These are phyloP conservation scores for Cotesia typhae DNA, from an alignment of 1,140 invertebrate species.

Conservation along the genomic window DNA sequence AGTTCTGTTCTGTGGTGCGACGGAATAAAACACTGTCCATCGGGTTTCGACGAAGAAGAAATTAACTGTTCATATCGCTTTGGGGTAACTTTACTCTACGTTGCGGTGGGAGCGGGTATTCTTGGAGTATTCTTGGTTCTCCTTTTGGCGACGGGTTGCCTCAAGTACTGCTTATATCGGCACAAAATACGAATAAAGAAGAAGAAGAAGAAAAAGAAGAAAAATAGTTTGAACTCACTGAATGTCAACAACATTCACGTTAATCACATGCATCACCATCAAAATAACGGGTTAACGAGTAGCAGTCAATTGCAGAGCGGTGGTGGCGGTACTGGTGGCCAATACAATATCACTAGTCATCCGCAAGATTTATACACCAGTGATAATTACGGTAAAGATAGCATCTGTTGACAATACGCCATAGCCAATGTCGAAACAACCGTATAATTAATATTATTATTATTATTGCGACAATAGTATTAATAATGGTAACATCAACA, in stretches of 20 bases:
- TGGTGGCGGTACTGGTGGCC: slow-evolving; percentile 46
- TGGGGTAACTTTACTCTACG: slow-evolving; percentile 73
- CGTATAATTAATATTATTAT: slow-evolving; percentile 60
- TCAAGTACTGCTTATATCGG: slow-evolving; percentile 70
- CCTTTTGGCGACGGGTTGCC: slow-evolving; percentile 71
- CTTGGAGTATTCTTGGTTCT: slow-evolving; percentile 66
- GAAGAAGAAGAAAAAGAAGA: slow-evolving; percentile 61
- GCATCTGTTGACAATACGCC: slow-evolving; percentile 77
- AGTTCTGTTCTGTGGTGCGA: slow-evolving; percentile 79
- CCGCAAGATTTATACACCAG: slow-evolving; percentile 66
- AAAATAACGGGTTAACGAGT: slow-evolving; percentile 58
- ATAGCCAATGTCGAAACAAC: slow-evolving; percentile 72
- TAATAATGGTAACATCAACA: too few species aligned
- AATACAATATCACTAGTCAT: slow-evolving; percentile 62
- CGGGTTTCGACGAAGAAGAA: slow-evolving; percentile 77
- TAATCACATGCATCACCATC: slow-evolving; percentile 56
- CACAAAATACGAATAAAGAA: slow-evolving; percentile 72
- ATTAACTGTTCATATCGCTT: slow-evolving; percentile 76
- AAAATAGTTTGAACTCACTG: slow-evolving; percentile 65
- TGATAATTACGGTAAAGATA: slow-evolving; percentile 75
- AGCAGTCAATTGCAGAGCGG: slow-evolving; percentile 45
- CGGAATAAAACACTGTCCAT: slow-evolving; percentile 76
- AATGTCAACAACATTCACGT: slow-evolving; percentile 70
- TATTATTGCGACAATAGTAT: background rate
- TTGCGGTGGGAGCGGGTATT: slow-evolving; percentile 70